Evolutionary conservation across 2,888 invertebrate genomes (phyloP).

Genomic region (Crioceris asparagi): DNA sequence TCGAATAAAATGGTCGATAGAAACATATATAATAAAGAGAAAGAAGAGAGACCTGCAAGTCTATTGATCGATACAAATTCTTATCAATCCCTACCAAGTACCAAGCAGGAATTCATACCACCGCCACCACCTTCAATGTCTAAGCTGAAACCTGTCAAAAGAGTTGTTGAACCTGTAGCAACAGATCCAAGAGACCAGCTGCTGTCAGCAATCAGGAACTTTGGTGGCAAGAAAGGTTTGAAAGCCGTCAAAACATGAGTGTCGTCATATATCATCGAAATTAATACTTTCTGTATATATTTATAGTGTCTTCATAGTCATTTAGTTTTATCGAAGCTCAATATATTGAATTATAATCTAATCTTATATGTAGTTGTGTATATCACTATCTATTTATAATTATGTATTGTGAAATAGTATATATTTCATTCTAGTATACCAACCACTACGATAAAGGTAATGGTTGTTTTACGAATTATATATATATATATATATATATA

Average conservation of each 20-base stretch:
- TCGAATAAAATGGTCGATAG: constrained; percentile 22
- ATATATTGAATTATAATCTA: constrained; percentile 6
- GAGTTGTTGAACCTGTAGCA: constrained; percentile 22
- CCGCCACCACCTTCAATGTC: constrained; percentile 35
- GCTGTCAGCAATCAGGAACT: constrained; percentile 59
- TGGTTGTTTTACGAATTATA: too few relatives aligned
- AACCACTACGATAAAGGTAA: too few relatives aligned
- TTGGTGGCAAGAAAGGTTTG: constrained; percentile 43
- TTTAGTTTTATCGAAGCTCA: constrained; percentile 7
- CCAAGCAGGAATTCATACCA: too few relatives aligned
- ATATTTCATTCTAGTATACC: too few relatives aligned
- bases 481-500: too few relatives aligned
- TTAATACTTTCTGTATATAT: constrained; percentile 3
- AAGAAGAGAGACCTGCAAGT: too few relatives aligned
- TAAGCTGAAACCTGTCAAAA: constrained; percentile 22
- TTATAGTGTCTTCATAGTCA: too few relatives aligned
- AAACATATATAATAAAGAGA: constrained; percentile 2
- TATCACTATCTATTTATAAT: too few relatives aligned
- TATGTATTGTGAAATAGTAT: too few relatives aligned
- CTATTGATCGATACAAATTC: too few relatives aligned
- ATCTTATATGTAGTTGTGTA: too few relatives aligned
- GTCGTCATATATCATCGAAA: constrained; percentile 4
- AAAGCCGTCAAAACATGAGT: constrained; percentile 18
- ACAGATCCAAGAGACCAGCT: constrained; percentile 57
- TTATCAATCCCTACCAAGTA: too few relatives aligned